Evolutionary conservation across 2,888 invertebrate species (phyloP), one percentile per base, ranked within the genome.

Genomic region (Tenthredo scrophulariae): DNA sequence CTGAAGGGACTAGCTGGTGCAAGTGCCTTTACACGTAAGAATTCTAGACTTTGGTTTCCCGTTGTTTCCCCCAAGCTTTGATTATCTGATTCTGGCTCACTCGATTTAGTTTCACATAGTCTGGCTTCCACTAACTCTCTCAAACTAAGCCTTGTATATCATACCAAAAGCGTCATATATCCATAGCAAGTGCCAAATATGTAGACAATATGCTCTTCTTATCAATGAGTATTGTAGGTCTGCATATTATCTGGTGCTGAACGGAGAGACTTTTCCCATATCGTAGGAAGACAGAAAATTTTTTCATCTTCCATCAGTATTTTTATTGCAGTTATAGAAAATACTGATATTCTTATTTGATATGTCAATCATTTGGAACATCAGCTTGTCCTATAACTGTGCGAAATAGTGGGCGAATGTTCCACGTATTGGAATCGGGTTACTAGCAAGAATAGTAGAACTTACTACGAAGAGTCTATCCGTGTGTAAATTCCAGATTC

Each of bases 31-130:
- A n/a, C 6, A 6, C 54, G 1, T n/a, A 1, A n/a, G 54, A 54
- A n/a, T 54, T 54, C 54, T 54, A 54, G 54, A 54, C n/a, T 54
- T 54, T 54, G 54, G 7, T 54, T 54, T 54, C 1, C 54, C n/a
- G 7, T n/a, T n/a, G 54, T 54, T 54, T 54, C 54, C 54, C 54
- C n/a, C n/a, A n/a, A 6, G 54, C n/a, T 54, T 54, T 7, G 54
- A 54, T 54, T 54, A 54, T 54, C 54, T 54, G 54, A 54, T n/a
- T 54, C 54, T 54, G n/a, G 54, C 54, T 54, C 54, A 54, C 54
- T n/a, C n/a, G n/a, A 54, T 54, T 54, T 54, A 54, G 54, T 54
- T 54, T 54, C 54, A n/a, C n/a, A 54, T 54, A 54, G 54, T 54
- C 54, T 54, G 54, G 54, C 54, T 54, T 54, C 54, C n/a, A 4